Evolutionary conservation across 1,140 invertebrate species (phyloP), one percentile per base, ranked within the genome.

Genomic region (Scylla paramamosain): DNA sequence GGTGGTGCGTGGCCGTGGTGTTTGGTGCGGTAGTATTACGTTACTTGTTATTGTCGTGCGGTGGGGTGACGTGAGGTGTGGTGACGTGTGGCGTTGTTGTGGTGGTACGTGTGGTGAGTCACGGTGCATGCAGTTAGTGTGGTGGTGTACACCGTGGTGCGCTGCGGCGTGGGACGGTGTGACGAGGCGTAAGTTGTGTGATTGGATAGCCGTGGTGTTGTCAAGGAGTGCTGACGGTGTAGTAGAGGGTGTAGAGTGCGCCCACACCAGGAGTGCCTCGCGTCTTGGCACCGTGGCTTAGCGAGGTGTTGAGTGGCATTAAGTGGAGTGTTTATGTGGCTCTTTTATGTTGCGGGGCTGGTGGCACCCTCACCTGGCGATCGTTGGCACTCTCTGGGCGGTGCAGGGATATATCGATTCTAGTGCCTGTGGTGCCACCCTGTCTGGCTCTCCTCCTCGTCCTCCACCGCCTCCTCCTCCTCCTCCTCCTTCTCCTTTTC

Each of bases 351-450:
- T 77, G 67, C 67, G 67, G 25, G 16, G 67, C 3, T 25, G 67
- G 25, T 77, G 67, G 20, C 67, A 77, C 67, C 8, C 16, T 77
- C 67, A 77, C 67, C 67, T 77, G 67, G 67, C 67, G 67, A 25
- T 25, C 67, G 67, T n/a, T 77, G 67, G 67, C 67, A 77, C 67
- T 77, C 67, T n/a, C 67, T 20, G 12, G 67, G 20, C 67, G 67
- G 20, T 77, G 67, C 67, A 77, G 67, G 67, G 67, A 77, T 77
- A 77, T 77, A 77, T 77, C 67, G 67, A 77, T 77, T n/a, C 25
- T 77, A 77, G 67, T 77, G 67, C 67, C 67, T 77, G 20, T 77
- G 67, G 67, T 77, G 67, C 67, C 67, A 77, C 67, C 67, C 67
- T 77, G 67, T 77, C 67, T 77, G 25, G 20, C 25, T 77, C 67